Base-by-base conservation (phyloP, 1,140 invertebrate genomes). In the Drosophila arizonae region DNA sequence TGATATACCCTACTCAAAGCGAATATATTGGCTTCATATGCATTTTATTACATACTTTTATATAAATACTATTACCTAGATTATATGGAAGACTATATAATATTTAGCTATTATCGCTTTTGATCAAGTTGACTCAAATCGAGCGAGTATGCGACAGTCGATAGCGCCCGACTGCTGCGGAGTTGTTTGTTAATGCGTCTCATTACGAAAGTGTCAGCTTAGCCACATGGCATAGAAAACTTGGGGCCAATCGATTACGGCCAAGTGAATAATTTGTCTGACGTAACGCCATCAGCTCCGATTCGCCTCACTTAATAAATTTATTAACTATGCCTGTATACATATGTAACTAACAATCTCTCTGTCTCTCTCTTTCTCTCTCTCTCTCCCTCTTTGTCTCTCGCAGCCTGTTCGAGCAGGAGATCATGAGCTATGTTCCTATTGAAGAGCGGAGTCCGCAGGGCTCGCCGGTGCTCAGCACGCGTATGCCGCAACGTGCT, bases 341-440 rank as follows among this genome's bases (percentile, higher is more conserved):
- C 17, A 39, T 39, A 39, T 0, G 3, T 11, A 39, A 39, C 36
- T 39, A 11, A 39, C 36, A 39, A 11, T 39, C 30, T 65, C 41
- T 41, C 30, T 65, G 26, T 41, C 26, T 10, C 9, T 33, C 30
- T 65, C 33, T 41, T 17, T 11, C 10, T 33, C 30, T 65, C 41
- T 41, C 26, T 11, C 10, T 33, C 30, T 41, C 26, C 28, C 11
- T 33, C 2, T 13, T 6, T 30, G 8, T 64, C 21, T n/a, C 33
- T 30, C 17, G 30, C 94, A 98, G 97, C 94, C 94, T 98, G 79
- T 99, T 98, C 93, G 97, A 99, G 92, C 97, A 98, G 94, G 98
- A 99, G 94, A 98, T 99, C 87, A 98, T 98, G 97, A 98, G 97
- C 62, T 98, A 98, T 93, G 96, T 98, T 86, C 97, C 97, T 72